Evolutionary conservation across 2,888 invertebrate species (phyloP).

Genomic region (Lasioglossum morio): DNA sequence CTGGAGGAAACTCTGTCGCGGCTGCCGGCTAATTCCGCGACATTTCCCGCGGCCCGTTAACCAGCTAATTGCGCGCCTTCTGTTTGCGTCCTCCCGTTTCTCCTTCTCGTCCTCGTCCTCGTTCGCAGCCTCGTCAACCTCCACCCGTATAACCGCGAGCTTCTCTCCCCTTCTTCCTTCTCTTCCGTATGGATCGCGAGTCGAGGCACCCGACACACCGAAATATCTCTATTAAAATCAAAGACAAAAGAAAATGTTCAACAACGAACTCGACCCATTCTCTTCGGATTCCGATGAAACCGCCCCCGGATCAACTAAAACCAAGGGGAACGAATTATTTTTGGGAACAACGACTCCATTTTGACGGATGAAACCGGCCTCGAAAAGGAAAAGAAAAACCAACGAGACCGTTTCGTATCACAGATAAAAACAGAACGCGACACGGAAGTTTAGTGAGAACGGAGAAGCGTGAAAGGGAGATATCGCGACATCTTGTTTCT

Average conservation of each 20-base stretch:
- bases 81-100: background rate
- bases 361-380: background rate
- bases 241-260: background rate
- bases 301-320: background rate
- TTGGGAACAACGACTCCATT: background rate
- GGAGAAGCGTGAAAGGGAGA: background rate
- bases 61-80: slow-evolving; percentile 58
- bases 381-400: background rate
- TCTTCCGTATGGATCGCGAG: background rate
- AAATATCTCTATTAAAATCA: background rate
- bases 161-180: background rate
- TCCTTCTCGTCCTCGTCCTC: background rate
- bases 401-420: background rate
- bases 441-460: background rate
- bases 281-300: background rate
- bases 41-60: slow-evolving; percentile 52
- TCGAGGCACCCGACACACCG: background rate
- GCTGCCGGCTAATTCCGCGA: slow-evolving; percentile 34
- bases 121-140: background rate
- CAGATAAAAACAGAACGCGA: background rate
- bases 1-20: slow-evolving; percentile 39
- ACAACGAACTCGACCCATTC: background rate
- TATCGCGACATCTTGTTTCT: no score
- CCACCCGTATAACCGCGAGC: background rate
- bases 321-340: background rate